Base-by-base conservation (phyloP, 1,140 invertebrate species). In the Glomeris maerens region DNA sequence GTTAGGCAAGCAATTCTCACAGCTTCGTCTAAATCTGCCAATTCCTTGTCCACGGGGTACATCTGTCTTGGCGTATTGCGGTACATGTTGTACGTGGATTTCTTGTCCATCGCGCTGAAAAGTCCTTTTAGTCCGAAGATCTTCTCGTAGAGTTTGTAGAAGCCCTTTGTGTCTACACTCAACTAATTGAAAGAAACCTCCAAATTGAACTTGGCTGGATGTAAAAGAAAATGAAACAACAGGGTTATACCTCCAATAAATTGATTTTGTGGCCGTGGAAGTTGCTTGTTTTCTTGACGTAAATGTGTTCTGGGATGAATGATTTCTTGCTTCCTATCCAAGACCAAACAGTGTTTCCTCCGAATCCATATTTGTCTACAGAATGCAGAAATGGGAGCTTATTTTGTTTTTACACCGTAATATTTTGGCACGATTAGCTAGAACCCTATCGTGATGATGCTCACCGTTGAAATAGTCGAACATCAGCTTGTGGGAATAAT, bases 361-460 rank as follows among this genome's bases (percentile, higher is more conserved):
- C 57, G 22, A 46, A 58, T 26, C 49, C 55, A 29, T 57, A 58
- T n/a, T 55, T 36, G 7, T 27, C 57, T 58, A 40, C 1, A 57
- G 46, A 39, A 46, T 39, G 51, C 5, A 39, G 40, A 39, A 47
- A 47, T 10, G 7, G n/a, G 20, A 13, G 17, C 10, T 17, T 17
- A 10, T 10, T 13, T 13, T 36, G 10, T 36, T 17, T 36, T 36
- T 36, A 17, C 10, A 13, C 17, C 31, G 10, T 13, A 36, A 36
- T 13, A 36, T 36, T 36, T 36, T 36, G 17, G 17, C 10, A 36
- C 31, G 10, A 36, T 36, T n/a, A n/a, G n/a, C n/a, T n/a, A n/a
- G n/a, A n/a, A n/a, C n/a, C n/a, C n/a, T n/a, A n/a, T n/a, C n/a
- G n/a, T n/a, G n/a, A n/a, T n/a, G n/a, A n/a, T n/a, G n/a, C 31